Evolutionary conservation across 2,797 vertebrate species (phyloP).

Genomic region (Halcyon smyrnensis): DNA sequence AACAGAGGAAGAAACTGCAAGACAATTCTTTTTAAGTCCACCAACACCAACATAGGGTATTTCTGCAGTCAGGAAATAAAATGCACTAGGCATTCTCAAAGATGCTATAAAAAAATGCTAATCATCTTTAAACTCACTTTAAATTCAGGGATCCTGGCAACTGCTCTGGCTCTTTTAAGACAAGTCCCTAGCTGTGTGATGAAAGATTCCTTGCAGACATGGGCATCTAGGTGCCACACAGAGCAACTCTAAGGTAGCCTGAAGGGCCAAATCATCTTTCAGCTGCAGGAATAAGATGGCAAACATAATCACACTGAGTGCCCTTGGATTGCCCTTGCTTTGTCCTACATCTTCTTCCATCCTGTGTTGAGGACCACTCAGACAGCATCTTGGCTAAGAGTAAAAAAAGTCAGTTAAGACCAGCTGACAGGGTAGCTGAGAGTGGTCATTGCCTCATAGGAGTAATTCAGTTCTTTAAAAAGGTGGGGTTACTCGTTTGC

Average conservation of each 20-base stretch:
- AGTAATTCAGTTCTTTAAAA: neutral
- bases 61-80: neutral
- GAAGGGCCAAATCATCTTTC: neutral
- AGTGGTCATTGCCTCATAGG: neutral
- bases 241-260: neutral
- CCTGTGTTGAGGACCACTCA: neutral
- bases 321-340: neutral
- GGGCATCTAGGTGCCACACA: neutral
- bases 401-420: neutral
- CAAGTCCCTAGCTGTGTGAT: neutral
- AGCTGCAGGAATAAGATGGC: neutral
- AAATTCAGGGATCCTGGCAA: neutral
- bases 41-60: fast-evolving
- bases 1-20: neutral
- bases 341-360: neutral
- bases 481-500: neutral
- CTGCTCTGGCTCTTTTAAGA: neutral
- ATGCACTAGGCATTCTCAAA: neutral
- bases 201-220: neutral
- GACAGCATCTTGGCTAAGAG: neutral
- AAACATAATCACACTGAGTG: neutral
- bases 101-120: neutral
- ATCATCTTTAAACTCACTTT: neutral
- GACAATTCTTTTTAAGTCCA: neutral
- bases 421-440: neutral